phyloP scores from a whole-genome alignment of 1,140 invertebrate genomes.

The Drosophila ercepeae region DNA sequence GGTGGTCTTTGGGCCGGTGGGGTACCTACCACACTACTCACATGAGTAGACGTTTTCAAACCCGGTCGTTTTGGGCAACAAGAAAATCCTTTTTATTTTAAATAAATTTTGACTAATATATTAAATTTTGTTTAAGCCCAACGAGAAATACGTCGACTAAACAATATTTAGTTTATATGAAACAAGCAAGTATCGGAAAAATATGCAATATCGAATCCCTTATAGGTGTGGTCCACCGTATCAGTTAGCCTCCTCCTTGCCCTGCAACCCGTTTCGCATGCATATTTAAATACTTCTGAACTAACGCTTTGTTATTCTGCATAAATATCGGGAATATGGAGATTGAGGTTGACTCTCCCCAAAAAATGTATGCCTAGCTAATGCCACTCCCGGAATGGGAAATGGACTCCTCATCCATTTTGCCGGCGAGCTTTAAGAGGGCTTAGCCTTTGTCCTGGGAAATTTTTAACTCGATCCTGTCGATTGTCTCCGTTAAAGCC shows the following conservation, averaged over 20 bases:
- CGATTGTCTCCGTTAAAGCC: constrained; percentile 69
- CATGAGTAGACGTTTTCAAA: too few species aligned
- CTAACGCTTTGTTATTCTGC: constrained; percentile 58
- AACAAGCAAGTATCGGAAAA: too few species aligned
- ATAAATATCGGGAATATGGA: constrained; percentile 50
- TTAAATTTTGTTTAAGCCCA: too few species aligned
- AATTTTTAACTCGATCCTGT: constrained; percentile 71
- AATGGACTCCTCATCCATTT: constrained; percentile 14
- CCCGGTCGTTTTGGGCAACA: too few species aligned
- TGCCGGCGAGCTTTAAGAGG: constrained; percentile 12
- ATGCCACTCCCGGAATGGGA: constrained; percentile 53
- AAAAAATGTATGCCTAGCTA: constrained; percentile 69
- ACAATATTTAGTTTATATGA: too few species aligned
- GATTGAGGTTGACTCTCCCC: constrained; percentile 15
- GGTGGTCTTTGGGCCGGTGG: too few species aligned
- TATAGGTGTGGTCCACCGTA: neutral
- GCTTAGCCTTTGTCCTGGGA: constrained; percentile 61
- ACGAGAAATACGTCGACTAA: too few species aligned
- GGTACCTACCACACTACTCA: too few species aligned
- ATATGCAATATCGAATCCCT: neutral
- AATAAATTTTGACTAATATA: too few species aligned
- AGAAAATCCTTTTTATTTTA: too few species aligned
- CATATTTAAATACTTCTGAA: constrained; percentile 60
- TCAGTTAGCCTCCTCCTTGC: neutral
- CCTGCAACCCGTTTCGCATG: constrained; percentile 33